These are phyloP conservation scores for Wiebesia pumilae DNA, from an alignment of 1,140 invertebrate species.

Conservation along the genomic window DNA sequence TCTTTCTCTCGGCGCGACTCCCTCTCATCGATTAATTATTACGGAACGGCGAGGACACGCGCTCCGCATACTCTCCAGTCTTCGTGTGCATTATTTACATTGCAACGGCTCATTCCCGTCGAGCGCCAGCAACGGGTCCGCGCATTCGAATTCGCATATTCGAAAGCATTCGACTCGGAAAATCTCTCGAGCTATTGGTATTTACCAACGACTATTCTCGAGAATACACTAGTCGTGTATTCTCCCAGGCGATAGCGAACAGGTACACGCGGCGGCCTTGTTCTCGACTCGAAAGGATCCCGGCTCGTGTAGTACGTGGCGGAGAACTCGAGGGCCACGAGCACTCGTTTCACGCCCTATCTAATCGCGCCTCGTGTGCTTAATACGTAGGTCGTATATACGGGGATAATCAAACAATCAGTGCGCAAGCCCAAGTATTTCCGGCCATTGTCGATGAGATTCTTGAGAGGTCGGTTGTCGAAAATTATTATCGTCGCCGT, in stretches of 20 bases:
- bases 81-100: neutral
- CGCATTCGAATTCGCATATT: conserved; percentile 48
- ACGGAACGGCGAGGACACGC: neutral
- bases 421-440: conserved; percentile 29
- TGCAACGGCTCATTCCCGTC: neutral
- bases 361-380: conserved; percentile 39
- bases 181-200: conserved; percentile 49
- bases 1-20: too few species aligned
- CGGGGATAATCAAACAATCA: conserved; percentile 51
- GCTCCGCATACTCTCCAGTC: neutral
- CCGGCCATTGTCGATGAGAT: conserved; percentile 40
- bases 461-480: neutral
- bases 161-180: conserved; percentile 59
- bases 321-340: neutral
- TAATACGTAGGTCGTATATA: neutral
- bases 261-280: conserved; percentile 48
- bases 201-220: conserved; percentile 54
- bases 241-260: conserved; percentile 44
- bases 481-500: neutral
- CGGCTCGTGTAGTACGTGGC: neutral
- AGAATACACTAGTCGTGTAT: conserved; percentile 51
- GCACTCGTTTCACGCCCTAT: conserved; percentile 45
- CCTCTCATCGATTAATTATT: too few species aligned
- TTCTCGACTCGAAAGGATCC: conserved; percentile 16
- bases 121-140: too few species aligned